Evolutionary conservation across 1,140 invertebrate species (phyloP), one percentile per base, ranked within the genome.

Genomic region (Notospermus geniculatus): DNA sequence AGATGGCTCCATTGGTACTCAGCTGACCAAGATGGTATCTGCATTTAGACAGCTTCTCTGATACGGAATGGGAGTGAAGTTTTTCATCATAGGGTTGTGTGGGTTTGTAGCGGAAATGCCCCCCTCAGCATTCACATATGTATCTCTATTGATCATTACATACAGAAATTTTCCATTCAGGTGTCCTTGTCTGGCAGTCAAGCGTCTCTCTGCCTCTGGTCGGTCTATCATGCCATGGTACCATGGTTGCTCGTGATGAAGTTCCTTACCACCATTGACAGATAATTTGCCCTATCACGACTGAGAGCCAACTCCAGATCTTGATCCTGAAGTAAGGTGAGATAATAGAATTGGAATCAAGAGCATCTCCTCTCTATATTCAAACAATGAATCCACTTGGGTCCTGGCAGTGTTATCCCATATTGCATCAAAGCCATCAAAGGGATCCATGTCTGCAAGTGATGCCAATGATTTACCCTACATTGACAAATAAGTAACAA

Each of bases 111-210:
- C n/a, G n/a, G n/a, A n/a, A n/a, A n/a, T n/a, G n/a, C n/a, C n/a
- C n/a, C n/a, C n/a, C n/a, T n/a, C n/a, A n/a, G n/a, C n/a, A n/a
- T n/a, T n/a, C n/a, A n/a, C n/a, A n/a, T n/a, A n/a, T n/a, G n/a
- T n/a, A n/a, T n/a, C n/a, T n/a, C n/a, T n/a, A n/a, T n/a, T n/a
- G n/a, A n/a, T n/a, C n/a, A n/a, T n/a, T n/a, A n/a, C n/a, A n/a
- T 62, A 80, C 73, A 81, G 54, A 64, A 79, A 82, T 65, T 80
- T 80, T 19, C 80, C 80, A 59, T 79, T 66, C 25, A 66, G 57
- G 46, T 75, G 73, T 1, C 75, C 76, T 39, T 65, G 64, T 9
- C 60, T 61, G 22, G 50, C 28, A 4, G 28, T 57, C 1, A 82
- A 57, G 41, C 73, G 63, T 28, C 57, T 68, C n/a, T 77, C 74